Base-by-base conservation (phyloP, 2,888 invertebrate species). In the Ctenicera cuprea region DNA sequence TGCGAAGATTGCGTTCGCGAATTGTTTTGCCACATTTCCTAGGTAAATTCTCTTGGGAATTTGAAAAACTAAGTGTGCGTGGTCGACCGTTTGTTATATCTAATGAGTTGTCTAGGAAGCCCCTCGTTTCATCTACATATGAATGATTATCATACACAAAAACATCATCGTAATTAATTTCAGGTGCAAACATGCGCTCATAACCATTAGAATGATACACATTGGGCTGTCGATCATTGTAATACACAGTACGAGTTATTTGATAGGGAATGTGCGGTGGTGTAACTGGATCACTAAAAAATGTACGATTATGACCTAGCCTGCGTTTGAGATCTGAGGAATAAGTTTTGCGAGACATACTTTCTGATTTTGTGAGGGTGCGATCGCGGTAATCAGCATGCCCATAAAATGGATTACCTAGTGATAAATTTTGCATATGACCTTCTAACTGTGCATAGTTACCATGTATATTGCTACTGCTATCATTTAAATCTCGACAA, bases 51-150 rank as follows among this genome's bases (percentile, higher is more conserved):
- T 84, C 83, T 30, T 82, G 83, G 77, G 88, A 88, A 78, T 88
- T 89, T 0, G 88, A 88, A 77, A 89, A 89, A n/a, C 89, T 89
- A 80, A 89, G 86, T 38, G 89, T 89, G 38, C 88, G 86, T 63
- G 89, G 88, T 12, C 89, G 84, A 70, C 82, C 43, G 14, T 67
- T 62, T 16, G 48, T 62, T 11, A 62, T 54, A 16, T 69, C 63
- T 11, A 50, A 83, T 3, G 54, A 37, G 18, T 68, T 71, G 18
- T 64, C 63, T 43, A 66, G 22, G 33, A 62, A 71, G 11, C 43
- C 41, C 18, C 71, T 66, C n/a, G 70, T 33, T 41, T 75, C 76
- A 12, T 76, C 71, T 12, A 74, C 48, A 68, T 79, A 77, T 1
- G 77, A 77, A 54, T 77, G 77, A 76, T 79, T 80, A 41, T 80